A percentile compares a stretch with the other conserved stretches of the same genome.
Conservation (phyloP, 2,113 vertebrate genomes). For the Ginglymostoma cirratum region DNA sequence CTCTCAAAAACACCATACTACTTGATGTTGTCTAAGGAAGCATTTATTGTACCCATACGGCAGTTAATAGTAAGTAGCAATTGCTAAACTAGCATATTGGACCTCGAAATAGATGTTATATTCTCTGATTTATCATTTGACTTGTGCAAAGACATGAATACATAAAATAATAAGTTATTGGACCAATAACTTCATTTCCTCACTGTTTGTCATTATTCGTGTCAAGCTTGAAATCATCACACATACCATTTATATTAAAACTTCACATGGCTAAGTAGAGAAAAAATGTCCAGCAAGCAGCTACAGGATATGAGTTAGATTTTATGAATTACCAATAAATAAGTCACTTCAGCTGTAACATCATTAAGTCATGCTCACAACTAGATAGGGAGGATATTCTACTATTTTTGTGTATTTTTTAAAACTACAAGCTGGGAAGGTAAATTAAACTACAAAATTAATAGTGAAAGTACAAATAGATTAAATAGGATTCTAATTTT, state of each 20-base stretch:
- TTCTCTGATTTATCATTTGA: neutral
- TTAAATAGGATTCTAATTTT: neutral
- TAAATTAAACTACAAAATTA: neutral
- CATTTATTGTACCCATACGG: neutral
- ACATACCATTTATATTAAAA: neutral
- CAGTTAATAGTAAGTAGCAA: neutral
- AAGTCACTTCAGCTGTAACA: neutral
- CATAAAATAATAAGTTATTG: neutral
- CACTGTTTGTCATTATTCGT: neutral
- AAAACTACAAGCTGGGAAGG: neutral
- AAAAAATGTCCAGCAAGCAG: neutral
- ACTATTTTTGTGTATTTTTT: neutral
- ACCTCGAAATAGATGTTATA: neutral
- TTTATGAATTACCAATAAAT: neutral
- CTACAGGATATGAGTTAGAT: neutral
- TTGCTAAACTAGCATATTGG: neutral
- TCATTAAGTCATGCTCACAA: neutral
- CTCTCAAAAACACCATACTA: neutral
- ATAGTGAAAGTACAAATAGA: neutral
- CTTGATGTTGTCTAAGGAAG: neutral
- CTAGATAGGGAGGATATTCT: neutral
- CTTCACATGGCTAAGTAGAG: neutral
- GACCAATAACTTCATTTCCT: neutral
- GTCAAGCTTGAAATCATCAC: neutral
- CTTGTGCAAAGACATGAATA: neutral